These are phyloP conservation scores for Muricea muricata DNA, from an alignment of 92 coral and sea anemone genomes.

Conservation along the genomic window DNA sequence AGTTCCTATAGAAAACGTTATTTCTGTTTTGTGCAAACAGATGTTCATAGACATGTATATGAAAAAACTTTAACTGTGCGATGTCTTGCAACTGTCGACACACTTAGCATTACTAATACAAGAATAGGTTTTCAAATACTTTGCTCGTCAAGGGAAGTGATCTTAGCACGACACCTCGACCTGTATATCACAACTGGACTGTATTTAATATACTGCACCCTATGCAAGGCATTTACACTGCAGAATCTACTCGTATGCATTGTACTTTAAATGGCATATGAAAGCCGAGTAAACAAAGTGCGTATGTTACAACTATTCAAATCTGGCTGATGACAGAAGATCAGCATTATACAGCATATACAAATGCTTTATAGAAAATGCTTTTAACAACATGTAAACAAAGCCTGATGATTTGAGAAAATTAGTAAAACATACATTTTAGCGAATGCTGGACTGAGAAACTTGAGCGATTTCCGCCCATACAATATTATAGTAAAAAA, in stretches of 20 bases:
- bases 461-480: too few relatives aligned
- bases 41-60: neutral
- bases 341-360: too few relatives aligned
- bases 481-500: neutral
- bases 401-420: too few relatives aligned
- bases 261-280: neutral
- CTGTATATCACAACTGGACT: neutral
- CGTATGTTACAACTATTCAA: too few relatives aligned
- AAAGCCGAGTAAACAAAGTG: neutral
- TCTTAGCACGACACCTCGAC: neutral
- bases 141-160: neutral
- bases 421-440: neutral
- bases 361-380: too few relatives aligned
- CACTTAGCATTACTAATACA: neutral
- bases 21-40: constrained; percentile 1
- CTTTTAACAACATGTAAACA: too few relatives aligned
- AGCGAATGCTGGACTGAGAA: too few relatives aligned
- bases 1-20: neutral
- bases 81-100: neutral
- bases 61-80: neutral
- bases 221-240: neutral
- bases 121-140: constrained; percentile 1
- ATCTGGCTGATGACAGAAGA: too few relatives aligned
- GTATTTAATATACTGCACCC: neutral
- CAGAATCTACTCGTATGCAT: neutral